A percentile compares a stretch with the other conserved stretches of the same genome.
Evolutionary conservation across 2,888 invertebrate species (phyloP).

Genomic region (Cenopis cana): DNA sequence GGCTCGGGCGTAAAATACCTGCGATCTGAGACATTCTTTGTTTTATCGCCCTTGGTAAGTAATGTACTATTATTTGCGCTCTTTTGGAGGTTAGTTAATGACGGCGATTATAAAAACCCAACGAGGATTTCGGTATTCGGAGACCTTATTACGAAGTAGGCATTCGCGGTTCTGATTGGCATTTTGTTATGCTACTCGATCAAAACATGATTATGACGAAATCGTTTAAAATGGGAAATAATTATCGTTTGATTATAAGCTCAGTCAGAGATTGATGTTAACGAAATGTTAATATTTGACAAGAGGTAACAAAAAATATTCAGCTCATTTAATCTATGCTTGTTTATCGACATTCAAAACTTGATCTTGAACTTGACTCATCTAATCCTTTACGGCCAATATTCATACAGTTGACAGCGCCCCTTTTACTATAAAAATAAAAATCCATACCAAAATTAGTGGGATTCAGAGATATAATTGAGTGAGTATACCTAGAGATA

Average conservation of each 20-base stretch:
- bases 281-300: background rate
- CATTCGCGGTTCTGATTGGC: slow-evolving; percentile 30
- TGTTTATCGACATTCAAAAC: background rate
- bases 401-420: background rate
- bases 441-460: background rate
- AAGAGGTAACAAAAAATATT: background rate
- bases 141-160: slow-evolving; percentile 32
- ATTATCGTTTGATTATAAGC: slow-evolving; percentile 28
- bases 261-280: slow-evolving; percentile 17
- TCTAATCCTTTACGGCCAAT: background rate
- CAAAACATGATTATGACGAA: slow-evolving; percentile 41
- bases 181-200: slow-evolving; percentile 26
- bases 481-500: too few species aligned
- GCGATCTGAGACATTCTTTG: too few species aligned
- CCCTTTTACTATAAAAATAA: background rate
- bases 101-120: slow-evolving; percentile 50
- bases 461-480: background rate
- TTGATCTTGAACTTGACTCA: background rate
- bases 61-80: too few species aligned
- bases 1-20: too few species aligned
- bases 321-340: background rate
- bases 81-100: slow-evolving; percentile 58
- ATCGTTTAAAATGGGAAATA: slow-evolving; percentile 33
- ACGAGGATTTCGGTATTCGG: slow-evolving; percentile 48
- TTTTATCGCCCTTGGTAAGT: too few species aligned